These are phyloP conservation scores for Sepioteuthis lessoniana DNA, from an alignment of 2,888 invertebrate genomes.

Conservation along the genomic window DNA sequence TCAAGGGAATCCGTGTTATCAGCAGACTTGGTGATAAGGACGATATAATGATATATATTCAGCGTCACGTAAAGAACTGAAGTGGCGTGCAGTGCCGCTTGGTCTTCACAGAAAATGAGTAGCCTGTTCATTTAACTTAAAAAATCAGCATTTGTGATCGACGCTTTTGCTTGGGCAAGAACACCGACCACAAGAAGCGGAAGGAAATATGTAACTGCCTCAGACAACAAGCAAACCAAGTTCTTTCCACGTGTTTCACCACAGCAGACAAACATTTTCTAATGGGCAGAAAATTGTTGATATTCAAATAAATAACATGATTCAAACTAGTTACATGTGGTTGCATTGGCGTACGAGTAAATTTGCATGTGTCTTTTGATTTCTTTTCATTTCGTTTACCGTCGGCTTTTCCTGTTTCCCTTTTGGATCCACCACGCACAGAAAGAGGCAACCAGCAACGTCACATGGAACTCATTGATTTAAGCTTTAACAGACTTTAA, in stretches of 20 bases:
- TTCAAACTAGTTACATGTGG: neutral
- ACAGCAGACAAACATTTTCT: neutral
- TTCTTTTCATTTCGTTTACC: neutral
- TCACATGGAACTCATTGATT: neutral
- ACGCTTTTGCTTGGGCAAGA: too few relatives aligned
- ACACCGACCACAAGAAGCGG: neutral
- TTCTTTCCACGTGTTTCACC: neutral
- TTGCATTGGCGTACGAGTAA: neutral
- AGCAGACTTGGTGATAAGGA: too few relatives aligned
- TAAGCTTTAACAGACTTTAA: neutral
- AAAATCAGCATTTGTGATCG: too few relatives aligned
- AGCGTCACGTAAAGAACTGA: too few relatives aligned
- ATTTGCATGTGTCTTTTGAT: neutral
- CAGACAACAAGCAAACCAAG: accelerated
- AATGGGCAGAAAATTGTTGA: neutral
- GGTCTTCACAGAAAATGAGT: too few relatives aligned
- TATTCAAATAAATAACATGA: neutral
- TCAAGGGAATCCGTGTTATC: too few relatives aligned
- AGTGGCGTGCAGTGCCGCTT: too few relatives aligned
- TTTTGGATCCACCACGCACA: neutral
- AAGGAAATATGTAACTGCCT: neutral
- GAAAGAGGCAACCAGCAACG: neutral
- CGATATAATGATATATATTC: too few relatives aligned
- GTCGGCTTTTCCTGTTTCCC: neutral
- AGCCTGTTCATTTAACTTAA: too few relatives aligned